Base-by-base conservation (phyloP, 1,140 invertebrate genomes). In the Pogonognathellus flavescens region DNA sequence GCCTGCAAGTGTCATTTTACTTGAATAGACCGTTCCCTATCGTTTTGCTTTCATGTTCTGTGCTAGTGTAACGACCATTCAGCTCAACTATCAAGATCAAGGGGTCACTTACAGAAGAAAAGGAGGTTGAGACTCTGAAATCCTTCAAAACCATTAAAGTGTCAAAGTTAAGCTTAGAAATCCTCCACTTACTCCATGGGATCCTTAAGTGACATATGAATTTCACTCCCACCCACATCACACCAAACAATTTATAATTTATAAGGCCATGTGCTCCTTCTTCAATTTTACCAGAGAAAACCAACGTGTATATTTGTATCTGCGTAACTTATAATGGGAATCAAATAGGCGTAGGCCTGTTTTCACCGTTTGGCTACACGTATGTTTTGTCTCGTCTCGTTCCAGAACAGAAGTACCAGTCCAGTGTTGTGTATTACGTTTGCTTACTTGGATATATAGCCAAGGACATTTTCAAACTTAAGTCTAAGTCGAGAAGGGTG, bases 101-200 rank as follows among this genome's bases (percentile, higher is more conserved):
- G 31, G 70, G 70, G 70, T 76, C 70, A 76, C 70, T 76, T 76
- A 76, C 14, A 50, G 70, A 50, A 76, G 31, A 41, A 76, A 50
- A 18, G 22, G 62, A 66, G 62, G 20, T 25, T 66, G 70, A 70
- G 66, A 70, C 41, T 76, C 8, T 41, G 66, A 25, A 16, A 16
- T 25, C 70, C 70, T 76, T 76, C 25, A 76, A 76, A 76, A 16
- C 70, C 70, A 76, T 76, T 76, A 76, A 76, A 76, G n/a, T 50
- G 70, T 76, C 70, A 76, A n/a, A 76, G n/a, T 50, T 76, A 76
- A 76, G 70, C 70, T 76, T 76, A 31, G 70, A 31, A 49, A 76
- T 76, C 70, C 41, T 50, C n/a, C 70, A 72, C 8, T 13, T n/a
- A 72, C 13, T 49, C 25, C 66, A 25, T n/a, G 14, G 22, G 16